Conservation (phyloP, 2,797 vertebrate species). For the Melanotaenia trifasciata region DNA sequence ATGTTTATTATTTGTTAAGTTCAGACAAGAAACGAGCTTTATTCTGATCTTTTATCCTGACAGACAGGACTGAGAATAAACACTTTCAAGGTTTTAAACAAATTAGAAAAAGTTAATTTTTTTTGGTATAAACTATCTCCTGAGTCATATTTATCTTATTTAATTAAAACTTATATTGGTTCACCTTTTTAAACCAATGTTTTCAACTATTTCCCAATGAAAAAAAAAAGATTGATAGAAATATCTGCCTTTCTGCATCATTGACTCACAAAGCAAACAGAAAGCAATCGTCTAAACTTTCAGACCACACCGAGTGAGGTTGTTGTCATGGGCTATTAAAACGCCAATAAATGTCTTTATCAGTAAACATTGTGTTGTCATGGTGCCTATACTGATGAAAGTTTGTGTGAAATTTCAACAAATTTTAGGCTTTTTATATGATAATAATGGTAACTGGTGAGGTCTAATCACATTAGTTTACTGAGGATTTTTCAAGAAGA, state of each 20-base stretch:
- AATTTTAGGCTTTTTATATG: no score
- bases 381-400: background rate
- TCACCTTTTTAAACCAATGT: background rate
- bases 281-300: background rate
- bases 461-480: no score
- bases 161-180: background rate
- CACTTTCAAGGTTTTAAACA: background rate
- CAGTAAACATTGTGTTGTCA: background rate
- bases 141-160: background rate
- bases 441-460: no score
- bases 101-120: background rate
- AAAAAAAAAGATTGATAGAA: background rate
- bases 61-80: background rate
- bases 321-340: background rate
- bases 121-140: background rate
- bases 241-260: background rate
- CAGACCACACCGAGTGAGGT: no score
- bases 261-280: background rate
- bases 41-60: background rate
- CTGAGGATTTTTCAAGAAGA: no score
- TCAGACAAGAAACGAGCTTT: no score
- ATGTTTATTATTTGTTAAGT: no score
- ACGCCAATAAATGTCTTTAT: background rate
- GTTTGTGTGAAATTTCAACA: no score
- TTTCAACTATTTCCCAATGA: background rate